Base-by-base conservation (phyloP, 2,888 invertebrate genomes). In the Sturmia bella region DNA sequence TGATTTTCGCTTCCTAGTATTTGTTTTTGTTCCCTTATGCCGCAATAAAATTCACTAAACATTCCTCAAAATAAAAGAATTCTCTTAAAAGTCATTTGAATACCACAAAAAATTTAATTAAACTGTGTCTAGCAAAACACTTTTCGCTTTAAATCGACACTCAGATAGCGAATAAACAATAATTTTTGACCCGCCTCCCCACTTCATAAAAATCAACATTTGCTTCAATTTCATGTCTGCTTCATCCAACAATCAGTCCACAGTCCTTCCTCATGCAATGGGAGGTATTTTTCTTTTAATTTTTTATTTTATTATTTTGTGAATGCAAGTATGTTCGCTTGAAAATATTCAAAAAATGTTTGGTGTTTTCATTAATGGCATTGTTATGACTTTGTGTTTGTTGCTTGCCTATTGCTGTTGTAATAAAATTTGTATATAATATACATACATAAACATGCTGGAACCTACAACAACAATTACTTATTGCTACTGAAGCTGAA, bases 21-120 rank as follows among this genome's bases (percentile, higher is more conserved):
- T n/a, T n/a, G n/a, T n/a, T n/a, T n/a, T n/a, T n/a, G n/a, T n/a
- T n/a, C n/a, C n/a, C n/a, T n/a, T n/a, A n/a, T n/a, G n/a, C n/a
- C n/a, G n/a, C n/a, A n/a, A n/a, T n/a, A n/a, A n/a, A n/a, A n/a
- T n/a, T n/a, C n/a, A n/a, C n/a, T n/a, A n/a, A n/a, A n/a, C n/a
- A n/a, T n/a, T n/a, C n/a, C n/a, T n/a, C n/a, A n/a, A n/a, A n/a
- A n/a, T n/a, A n/a, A n/a, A n/a, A n/a, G n/a, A n/a, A n/a, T n/a
- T 11, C 27, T 3, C 43, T 37, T 43, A 32, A 68, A 54, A 15
- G 37, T 17, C 2, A 5, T 17, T 27, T 32, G n/a, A 21, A 61
- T n/a, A 45, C 17, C 17, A 61, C 24, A 15, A 66, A 75, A 54
- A 66, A 68, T 72, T 80, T 80, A 76, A 80, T 76, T 80, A 80